Base-by-base conservation (phyloP, 1,140 invertebrate species). In the Meloidogyne exigua region DNA sequence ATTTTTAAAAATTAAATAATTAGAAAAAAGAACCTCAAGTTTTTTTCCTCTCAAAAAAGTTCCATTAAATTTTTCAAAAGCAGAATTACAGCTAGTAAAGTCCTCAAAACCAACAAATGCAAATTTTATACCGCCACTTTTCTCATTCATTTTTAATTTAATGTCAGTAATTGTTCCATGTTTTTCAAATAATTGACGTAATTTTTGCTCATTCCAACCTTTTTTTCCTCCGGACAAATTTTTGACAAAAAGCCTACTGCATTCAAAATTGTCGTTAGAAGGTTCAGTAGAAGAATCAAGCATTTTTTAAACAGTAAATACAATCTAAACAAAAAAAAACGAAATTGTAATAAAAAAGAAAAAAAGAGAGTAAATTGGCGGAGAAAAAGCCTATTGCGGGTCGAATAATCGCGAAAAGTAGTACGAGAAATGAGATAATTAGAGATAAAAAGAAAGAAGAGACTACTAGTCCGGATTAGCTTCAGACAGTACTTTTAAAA, bases 121-220 rank as follows among this genome's bases (percentile, higher is more conserved):
- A 68, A 68, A 68, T 68, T 68, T 68, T 68, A 68, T 68, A 18
- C 21, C 15, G 4, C 71, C 71, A 23, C 57, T 73, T 28, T 95
- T 92, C 81, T 92, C 91, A 0, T 93, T 95, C 84, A 92, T 95
- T 87, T 96, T 96, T 4, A 97, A 88, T 84, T 94, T 92, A n/a
- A 95, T 90, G 89, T 98, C 95, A 2, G 95, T 97, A 11, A 97
- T 91, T 74, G 91, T 89, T 28, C 94, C 94, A 87, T 94, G 92
- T 80, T 91, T 83, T 44, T 91, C 89, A 88, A 98, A 96, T 63
- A 93, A 84, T 78, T 92, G 89, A 80, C 91, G 91, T 26, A 97
- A 85, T 87, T 92, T 92, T 1, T 92, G 90, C 72, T 92, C 91
- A 42, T 91, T 93, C 74, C 93, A 91, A 94, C 95, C 84, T 13